A percentile compares a stretch with the other conserved stretches of the same genome.
These are phyloP conservation scores for Desmophyllum pertusum DNA, from an alignment of 92 coral and sea anemone genomes.

Conservation along the genomic window DNA sequence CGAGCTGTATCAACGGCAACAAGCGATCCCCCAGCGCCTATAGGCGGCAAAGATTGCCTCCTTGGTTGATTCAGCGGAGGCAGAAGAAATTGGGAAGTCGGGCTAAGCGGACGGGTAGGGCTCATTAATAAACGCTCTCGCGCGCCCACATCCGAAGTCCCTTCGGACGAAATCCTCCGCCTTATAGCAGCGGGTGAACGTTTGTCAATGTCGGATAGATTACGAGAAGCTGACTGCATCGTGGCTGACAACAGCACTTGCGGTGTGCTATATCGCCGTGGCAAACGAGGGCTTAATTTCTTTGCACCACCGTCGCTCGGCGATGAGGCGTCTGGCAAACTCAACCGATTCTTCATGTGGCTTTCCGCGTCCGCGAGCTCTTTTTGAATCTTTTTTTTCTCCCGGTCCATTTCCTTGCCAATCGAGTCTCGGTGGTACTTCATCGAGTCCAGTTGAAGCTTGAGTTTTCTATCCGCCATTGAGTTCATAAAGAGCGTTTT, in stretches of 20 bases:
- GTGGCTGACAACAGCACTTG: conserved; percentile 59
- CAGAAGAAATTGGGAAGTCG: conserved; percentile 64
- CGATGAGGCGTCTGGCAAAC: conserved; percentile 47
- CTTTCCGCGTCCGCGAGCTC: conserved; percentile 79
- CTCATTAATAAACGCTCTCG: conserved; percentile 20
- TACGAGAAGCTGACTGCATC: conserved; percentile 54
- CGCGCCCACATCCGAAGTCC: conserved; percentile 30
- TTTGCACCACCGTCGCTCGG: conserved; percentile 49
- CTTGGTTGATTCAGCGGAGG: conserved; percentile 86
- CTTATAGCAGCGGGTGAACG: conserved; percentile 59
- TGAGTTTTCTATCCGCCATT: conserved; percentile 81
- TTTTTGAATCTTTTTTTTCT: conserved; percentile 65
- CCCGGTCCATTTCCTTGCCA: conserved; percentile 82
- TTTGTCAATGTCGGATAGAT: conserved; percentile 45
- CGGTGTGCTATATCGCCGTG: conserved; percentile 80
- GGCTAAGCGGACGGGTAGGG: conserved; percentile 56
- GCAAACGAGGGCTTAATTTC: conserved; percentile 76
- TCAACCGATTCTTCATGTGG: conserved; percentile 52
- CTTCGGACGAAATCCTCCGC: conserved; percentile 63
- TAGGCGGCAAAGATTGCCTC: conserved; percentile 84
- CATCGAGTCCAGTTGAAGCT: conserved; percentile 69
- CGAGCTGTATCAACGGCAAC: conserved; percentile 45
- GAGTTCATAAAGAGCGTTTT: conserved; percentile 87
- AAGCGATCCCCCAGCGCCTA: conserved; percentile 69
- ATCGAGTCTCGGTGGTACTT: conserved; percentile 70